A percentile compares a stretch with the other conserved stretches of the same genome.
Conservation (phyloP, 2,888 invertebrate genomes). For the Callosobruchus maculatus region DNA sequence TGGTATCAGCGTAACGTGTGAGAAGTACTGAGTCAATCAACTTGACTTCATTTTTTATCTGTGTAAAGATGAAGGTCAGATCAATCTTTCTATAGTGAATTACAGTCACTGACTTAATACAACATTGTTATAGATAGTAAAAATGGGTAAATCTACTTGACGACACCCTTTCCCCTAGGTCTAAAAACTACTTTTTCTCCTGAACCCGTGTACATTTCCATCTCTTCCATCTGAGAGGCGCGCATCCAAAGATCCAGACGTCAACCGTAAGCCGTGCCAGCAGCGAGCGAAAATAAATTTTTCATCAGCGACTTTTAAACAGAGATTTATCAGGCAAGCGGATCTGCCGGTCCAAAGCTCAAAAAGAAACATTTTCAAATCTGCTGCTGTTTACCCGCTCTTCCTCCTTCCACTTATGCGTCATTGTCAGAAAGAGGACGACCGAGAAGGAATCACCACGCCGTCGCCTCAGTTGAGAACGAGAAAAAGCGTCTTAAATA, state of each 20-base stretch:
- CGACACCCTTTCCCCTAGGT: too few species aligned
- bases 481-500: slow-evolving; percentile 38
- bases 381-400: slow-evolving; percentile 24
- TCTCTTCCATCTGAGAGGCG: too few species aligned
- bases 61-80: too few species aligned
- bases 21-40: too few species aligned
- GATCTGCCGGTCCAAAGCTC: slow-evolving; percentile 1
- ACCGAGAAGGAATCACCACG: slow-evolving; percentile 29
- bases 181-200: neutral
- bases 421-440: slow-evolving; percentile 25
- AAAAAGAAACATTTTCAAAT: slow-evolving; percentile 22
- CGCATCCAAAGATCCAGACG: neutral
- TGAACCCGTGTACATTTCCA: neutral
- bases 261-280: neutral
- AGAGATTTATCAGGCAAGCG: slow-evolving; percentile 12
- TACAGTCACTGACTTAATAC: too few species aligned
- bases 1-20: too few species aligned
- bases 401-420: slow-evolving; percentile 15
- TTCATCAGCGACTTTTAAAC: slow-evolving; percentile 17
- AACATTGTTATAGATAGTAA: too few species aligned
- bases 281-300: slow-evolving; percentile 3
- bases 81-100: too few species aligned
- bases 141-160: too few species aligned
- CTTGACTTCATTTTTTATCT: too few species aligned
- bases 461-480: too few species aligned